phyloP scores from a whole-genome alignment of 2,797 vertebrate genomes.

The Muscicapa striata region DNA sequence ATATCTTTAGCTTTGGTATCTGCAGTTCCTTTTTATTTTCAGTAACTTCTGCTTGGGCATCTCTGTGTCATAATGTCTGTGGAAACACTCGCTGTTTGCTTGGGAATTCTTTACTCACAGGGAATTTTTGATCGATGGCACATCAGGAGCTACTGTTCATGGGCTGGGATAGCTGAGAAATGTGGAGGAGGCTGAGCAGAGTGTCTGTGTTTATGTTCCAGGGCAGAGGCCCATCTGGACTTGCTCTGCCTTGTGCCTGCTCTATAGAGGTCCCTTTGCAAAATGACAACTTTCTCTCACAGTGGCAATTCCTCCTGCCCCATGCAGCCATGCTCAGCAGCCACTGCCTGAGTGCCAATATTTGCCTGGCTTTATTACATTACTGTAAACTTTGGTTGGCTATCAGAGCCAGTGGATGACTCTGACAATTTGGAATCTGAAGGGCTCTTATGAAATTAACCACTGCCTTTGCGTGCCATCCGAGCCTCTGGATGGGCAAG shows the following conservation, averaged over 20 bases:
- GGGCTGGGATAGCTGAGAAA: slow-evolving; percentile 12
- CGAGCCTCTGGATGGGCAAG: slow-evolving; percentile 71
- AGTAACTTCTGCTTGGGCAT: neutral
- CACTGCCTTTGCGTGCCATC: slow-evolving; percentile 64
- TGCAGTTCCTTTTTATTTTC: neutral
- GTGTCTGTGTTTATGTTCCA: slow-evolving; percentile 38
- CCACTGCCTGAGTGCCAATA: slow-evolving; percentile 49
- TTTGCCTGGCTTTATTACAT: slow-evolving; percentile 69
- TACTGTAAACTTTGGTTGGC: slow-evolving; percentile 50
- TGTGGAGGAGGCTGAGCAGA: neutral
- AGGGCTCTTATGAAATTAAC: slow-evolving; percentile 70
- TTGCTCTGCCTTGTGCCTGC: slow-evolving; percentile 5
- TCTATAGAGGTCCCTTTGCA: slow-evolving; percentile 50
- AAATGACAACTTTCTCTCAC: slow-evolving; percentile 48
- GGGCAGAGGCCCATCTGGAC: slow-evolving; percentile 23
- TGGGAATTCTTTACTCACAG: neutral
- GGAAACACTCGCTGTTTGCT: neutral
- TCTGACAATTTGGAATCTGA: slow-evolving; percentile 65
- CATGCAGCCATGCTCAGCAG: slow-evolving; percentile 1
- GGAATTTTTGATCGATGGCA: slow-evolving; percentile 7
- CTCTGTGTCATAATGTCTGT: neutral
- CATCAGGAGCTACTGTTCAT: slow-evolving; percentile 8
- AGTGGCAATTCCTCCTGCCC: slow-evolving; percentile 54
- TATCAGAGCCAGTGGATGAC: slow-evolving; percentile 45
- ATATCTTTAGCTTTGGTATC: neutral